Evolutionary conservation across 2,888 invertebrate species (phyloP), one percentile per base, ranked within the genome.

Genomic region (Caenorhabditis auriculariae): DNA sequence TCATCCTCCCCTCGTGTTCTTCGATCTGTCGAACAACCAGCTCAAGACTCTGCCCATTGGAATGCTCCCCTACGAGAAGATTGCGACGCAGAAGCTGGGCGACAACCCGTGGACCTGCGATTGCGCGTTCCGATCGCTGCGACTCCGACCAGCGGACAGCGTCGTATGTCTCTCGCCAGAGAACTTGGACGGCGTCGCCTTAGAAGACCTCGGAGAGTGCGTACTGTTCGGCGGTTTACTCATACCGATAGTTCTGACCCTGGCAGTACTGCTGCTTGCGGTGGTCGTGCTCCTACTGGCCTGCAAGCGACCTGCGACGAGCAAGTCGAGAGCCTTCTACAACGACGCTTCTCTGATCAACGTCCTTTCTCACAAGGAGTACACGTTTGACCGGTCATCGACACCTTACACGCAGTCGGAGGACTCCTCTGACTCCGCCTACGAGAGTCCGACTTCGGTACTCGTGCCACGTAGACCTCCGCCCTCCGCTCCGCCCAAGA

Each of bases 81-180:
- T 54, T 46, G 45, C 19, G 19, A 50, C 38, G 12, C 38, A 72
- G 2, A 42, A 47, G 2, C 39, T 74, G 12, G 53, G 54, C 1
- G 53, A 64, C 19, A 74, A 74, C 42, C 60, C 63, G 9, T 72
- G 69, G 71, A 48, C 61, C 5, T 74, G 73, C 45, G 62, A 65
- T 39, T 74, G 73, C 35, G 62, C 60, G 39, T 41, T 72, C 4
- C 43, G 65, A 28, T 48, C 43, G 3, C 50, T 60, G 1, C 54
- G 49, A 6, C 56, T 69, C 3, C n/a, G 21, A 12, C 60, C 69
- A n/a, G 19, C 29, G 1, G 64, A 64, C 41, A 41, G 47, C 26
- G 65, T 65, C 2, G 41, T 38, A 23, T 69, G 69, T 35, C 15
- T 44, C 5, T 54, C 55, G n/a, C 69, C 69, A 3, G 57, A 66